Conservation (phyloP, 2,797 vertebrate genomes). For the Neomorphus geoffroyi region DNA sequence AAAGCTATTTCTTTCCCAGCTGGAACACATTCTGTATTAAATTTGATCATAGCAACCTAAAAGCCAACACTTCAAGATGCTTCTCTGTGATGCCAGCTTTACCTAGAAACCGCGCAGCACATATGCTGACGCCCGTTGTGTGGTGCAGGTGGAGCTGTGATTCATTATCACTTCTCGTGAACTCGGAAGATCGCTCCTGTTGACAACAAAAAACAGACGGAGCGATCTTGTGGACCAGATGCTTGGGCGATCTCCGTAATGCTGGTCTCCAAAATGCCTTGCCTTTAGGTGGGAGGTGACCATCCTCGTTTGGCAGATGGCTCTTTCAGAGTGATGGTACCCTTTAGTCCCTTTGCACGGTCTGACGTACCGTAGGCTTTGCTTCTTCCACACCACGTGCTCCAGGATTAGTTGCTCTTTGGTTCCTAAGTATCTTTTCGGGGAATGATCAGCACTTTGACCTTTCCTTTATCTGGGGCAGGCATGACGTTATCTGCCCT, state of each 20-base stretch:
- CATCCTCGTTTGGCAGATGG: not conserved
- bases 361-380: not conserved
- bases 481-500: not conserved
- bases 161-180: not conserved
- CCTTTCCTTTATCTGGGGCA: not conserved
- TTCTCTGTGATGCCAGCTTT: not conserved
- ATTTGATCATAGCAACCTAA: constrained; percentile 43
- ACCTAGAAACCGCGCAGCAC: not conserved
- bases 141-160: not conserved
- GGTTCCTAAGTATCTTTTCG: not conserved
- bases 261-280: not conserved
- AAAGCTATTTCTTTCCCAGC: constrained; percentile 43
- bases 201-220: not conserved
- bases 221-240: not conserved
- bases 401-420: not conserved
- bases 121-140: not conserved
- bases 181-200: not conserved
- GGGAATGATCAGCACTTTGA: not conserved
- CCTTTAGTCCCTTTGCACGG: not conserved
- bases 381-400: not conserved
- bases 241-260: not conserved
- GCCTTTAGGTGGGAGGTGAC: not conserved
- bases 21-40: constrained; percentile 19
- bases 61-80: constrained; percentile 14
- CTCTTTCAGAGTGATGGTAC: not conserved